Base-by-base conservation (phyloP, 35 echinoderm and acorn worm genomes). In the Anneissia japonica region DNA sequence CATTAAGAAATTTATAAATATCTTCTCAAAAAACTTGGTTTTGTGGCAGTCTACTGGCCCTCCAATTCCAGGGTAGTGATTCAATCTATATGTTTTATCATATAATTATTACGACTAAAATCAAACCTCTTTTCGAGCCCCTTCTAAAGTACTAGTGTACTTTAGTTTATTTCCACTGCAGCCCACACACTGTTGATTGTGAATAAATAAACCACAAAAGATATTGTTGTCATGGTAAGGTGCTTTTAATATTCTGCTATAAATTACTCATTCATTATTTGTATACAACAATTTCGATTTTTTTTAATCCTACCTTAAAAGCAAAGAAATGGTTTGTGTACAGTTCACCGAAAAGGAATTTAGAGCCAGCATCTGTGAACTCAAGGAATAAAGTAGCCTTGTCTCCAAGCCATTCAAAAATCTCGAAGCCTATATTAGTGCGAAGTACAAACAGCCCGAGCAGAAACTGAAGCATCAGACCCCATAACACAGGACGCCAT, bases 401-500 rank as follows among this genome's bases (percentile, higher is more conserved):
- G 56, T 89, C 87, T 0, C 87, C 87, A 0, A 89, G 26, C 87
- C 87, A 89, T 14, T 89, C 79, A 35, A 89, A 89, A 21, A 89
- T 74, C 30, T 73, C 31, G 36, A 73, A 89, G 29, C 87, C 87
- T 19, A 74, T 38, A 38, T 82, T 32, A 1, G 87, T 89, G 14
- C 78, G 87, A 14, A 89, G 87, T 32, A 89, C 81, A 38, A 89
- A 89, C 2, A 89, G 35, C 5, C 46, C 87, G 34, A 89, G 26
- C 0, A 89, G 33, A 89, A 89, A 89, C 80, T 89, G 87, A 23
- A 89, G 39, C 11, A 30, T 73, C 14, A 89, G 51, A 4, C 87
- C 87, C 87, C 87, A 89, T 17, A 89, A 64, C 17, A 89, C 87
- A 4, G 87, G 46, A 34, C 87, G 79, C 87, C 87, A 89, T 75